A percentile compares a stretch with the other conserved stretches of the same genome.
These are phyloP conservation scores for Cavia porcellus DNA, from an alignment of 2,113 vertebrate species.

Conservation along the genomic window DNA sequence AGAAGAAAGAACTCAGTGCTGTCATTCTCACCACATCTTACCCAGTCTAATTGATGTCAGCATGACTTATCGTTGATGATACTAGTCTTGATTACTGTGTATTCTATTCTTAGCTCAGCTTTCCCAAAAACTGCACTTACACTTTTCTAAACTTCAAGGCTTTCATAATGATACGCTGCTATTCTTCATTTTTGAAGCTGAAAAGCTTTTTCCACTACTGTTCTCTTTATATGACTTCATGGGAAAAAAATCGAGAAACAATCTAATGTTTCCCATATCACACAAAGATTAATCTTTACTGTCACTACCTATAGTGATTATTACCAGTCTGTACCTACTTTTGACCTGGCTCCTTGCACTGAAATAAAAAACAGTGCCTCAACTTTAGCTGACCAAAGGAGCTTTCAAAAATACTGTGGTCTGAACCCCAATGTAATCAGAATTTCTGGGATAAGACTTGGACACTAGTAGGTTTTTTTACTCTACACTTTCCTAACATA, in stretches of 20 bases:
- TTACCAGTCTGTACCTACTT: background rate
- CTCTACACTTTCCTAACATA: background rate
- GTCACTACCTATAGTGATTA: background rate
- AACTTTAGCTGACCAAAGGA: background rate
- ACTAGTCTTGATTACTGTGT: background rate
- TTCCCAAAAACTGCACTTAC: conserved; percentile 47
- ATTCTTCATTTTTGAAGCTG: conserved; percentile 15
- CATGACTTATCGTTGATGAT: background rate
- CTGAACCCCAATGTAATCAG: background rate
- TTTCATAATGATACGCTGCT: background rate
- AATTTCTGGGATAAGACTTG: background rate
- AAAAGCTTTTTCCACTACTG: conserved; percentile 37
- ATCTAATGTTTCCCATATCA: background rate
- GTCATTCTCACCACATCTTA: background rate
- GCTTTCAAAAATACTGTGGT: background rate
- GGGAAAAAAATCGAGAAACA: background rate
- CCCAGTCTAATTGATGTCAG: background rate
- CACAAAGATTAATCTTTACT: conserved; percentile 40
- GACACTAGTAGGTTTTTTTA: background rate
- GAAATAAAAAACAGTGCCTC: conserved; percentile 30
- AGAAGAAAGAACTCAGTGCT: background rate
- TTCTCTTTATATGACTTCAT: background rate
- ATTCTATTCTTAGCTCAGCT: background rate
- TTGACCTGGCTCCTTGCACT: conserved; percentile 19
- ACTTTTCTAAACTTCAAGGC: conserved; percentile 9